Evolutionary conservation across 2,113 vertebrate genomes (phyloP).

Genomic region (Siniperca chuatsi): DNA sequence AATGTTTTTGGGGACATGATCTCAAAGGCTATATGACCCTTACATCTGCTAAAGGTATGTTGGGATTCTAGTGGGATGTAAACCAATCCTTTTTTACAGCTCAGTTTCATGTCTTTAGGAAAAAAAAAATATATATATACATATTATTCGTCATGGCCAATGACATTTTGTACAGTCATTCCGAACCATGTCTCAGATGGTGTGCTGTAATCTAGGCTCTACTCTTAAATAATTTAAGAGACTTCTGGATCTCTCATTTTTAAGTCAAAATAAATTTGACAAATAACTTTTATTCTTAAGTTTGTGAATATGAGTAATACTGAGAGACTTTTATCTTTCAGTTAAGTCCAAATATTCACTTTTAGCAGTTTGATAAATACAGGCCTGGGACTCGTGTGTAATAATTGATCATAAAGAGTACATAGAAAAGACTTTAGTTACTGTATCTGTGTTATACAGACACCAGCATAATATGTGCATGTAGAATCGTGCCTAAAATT

Average conservation of each 20-base stretch:
- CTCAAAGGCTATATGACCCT: no score
- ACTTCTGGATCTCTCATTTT: background rate
- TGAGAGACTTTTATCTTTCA: background rate
- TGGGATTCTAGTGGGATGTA: no score
- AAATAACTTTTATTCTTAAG: background rate
- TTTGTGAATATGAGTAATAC: background rate
- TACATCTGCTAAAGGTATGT: no score
- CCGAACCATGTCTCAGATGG: background rate
- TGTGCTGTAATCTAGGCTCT: background rate
- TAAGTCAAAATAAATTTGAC: background rate
- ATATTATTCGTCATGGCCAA: background rate
- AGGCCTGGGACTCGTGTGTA: background rate
- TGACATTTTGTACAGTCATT: background rate
- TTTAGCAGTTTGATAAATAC: background rate
- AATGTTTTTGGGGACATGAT: no score
- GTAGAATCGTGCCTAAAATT: background rate
- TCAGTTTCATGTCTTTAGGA: no score
- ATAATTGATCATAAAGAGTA: background rate
- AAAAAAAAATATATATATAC: background rate
- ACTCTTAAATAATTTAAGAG: background rate
- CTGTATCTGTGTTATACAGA: slow-evolving; percentile 20
- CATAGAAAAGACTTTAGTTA: background rate
- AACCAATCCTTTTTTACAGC: no score
- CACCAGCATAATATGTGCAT: slow-evolving; percentile 20
- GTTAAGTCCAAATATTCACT: background rate